phyloP scores from a whole-genome alignment of 1,140 invertebrate species.

The Ephestia elutella region DNA sequence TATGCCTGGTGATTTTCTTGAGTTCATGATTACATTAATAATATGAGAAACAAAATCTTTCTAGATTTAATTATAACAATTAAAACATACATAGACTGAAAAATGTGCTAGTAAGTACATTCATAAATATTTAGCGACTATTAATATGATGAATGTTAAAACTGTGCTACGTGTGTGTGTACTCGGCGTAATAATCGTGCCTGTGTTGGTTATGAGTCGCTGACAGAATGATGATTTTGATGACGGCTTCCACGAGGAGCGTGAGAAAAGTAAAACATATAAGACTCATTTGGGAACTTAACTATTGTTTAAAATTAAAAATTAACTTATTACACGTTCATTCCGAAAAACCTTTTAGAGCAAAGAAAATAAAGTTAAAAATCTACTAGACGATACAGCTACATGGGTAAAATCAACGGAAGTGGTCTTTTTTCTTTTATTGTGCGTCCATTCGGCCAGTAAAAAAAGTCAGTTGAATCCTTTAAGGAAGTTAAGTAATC shows the following conservation, averaged over 20 bases:
- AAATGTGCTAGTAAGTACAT: no score
- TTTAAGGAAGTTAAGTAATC: conserved; percentile 8
- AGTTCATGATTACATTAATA: no score
- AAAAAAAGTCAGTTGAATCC: neutral
- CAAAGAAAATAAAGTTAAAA: no score
- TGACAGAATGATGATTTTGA: conserved; percentile 3
- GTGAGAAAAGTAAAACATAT: neutral
- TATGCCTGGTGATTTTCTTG: no score
- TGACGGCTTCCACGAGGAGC: neutral
- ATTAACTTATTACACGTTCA: no score
- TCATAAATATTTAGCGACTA: neutral
- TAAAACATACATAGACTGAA: no score
- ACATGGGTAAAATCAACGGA: neutral
- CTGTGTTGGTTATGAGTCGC: neutral
- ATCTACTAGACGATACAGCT: no score
- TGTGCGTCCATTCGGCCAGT: neutral
- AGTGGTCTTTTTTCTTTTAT: neutral
- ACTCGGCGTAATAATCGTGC: neutral
- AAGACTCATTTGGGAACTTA: neutral
- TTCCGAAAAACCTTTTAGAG: no score
- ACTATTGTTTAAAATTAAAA: no score
- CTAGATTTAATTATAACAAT: no score
- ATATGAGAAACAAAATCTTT: no score
- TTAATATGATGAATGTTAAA: neutral
- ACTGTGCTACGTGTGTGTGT: neutral